These are phyloP conservation scores for Cosmia trapezina DNA, from an alignment of 2,888 invertebrate species.

Conservation along the genomic window DNA sequence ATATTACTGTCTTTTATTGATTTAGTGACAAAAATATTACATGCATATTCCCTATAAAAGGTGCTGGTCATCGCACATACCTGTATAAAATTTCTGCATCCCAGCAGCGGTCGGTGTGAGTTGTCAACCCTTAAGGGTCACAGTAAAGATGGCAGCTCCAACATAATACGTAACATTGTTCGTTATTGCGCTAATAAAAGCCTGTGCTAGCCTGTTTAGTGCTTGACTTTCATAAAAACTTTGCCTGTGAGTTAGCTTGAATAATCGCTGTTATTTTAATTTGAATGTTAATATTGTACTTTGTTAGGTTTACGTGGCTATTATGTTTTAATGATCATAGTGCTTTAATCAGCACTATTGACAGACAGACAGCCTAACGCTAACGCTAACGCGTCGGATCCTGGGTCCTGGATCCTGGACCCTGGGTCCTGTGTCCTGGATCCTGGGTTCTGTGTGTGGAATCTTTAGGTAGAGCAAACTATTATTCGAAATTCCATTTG, in stretches of 20 bases:
- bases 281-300: constrained; percentile 20
- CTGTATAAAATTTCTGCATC: neutral
- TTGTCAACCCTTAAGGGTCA: constrained; percentile 25
- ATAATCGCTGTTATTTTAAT: constrained; percentile 46
- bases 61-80: neutral
- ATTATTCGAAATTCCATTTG: neutral
- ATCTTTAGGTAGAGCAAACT: neutral
- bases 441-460: too few relatives aligned
- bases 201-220: constrained; percentile 41
- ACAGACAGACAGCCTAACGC: neutral
- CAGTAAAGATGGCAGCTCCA: constrained; percentile 44
- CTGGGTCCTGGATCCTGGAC: too few relatives aligned
- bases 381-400: neutral
- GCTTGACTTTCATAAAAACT: constrained; percentile 33
- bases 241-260: constrained; percentile 26
- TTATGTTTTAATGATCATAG: neutral
- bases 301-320: neutral
- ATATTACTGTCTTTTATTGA: too few relatives aligned
- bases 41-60: too few relatives aligned
- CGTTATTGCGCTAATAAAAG: constrained; percentile 55
- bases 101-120: constrained; percentile 21
- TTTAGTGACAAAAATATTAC: too few relatives aligned
- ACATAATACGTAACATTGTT: constrained; percentile 55
- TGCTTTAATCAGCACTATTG: neutral
- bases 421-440: too few relatives aligned